Evolutionary conservation across 2,888 invertebrate species (phyloP), one percentile per base, ranked within the genome.

Genomic region (Tachina grossa): DNA sequence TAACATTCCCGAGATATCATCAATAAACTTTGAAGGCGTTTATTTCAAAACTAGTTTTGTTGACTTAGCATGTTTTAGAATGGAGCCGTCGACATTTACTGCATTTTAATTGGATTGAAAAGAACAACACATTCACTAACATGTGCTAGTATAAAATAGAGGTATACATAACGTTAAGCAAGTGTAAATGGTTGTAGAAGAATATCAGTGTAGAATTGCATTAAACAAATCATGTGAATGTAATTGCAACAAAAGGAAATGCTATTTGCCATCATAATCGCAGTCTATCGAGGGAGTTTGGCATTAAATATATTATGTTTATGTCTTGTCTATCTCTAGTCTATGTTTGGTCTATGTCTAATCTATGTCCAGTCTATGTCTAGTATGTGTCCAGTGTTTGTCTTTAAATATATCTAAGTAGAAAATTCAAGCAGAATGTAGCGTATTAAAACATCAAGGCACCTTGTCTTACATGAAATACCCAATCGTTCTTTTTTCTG

Each of bases 101-200:
- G 22, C 66, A 72, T 83, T 77, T 83, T 77, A 83, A 83, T 83
- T 83, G 83, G 71, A 83, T 83, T 77, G 77, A 77, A 77, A 59
- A 72, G 49, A 77, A 45, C 65, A 72, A 57, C 77, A 76, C 71
- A 63, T 71, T 76, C 76, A 71, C 71, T 82, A 65, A 65, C 82
- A 76, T 82, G 71, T 71, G 76, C 53, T 22, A 57, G 16, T 14
- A 53, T 16, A 16, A 61, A 59, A 31, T 14, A 6, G 1, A 49
- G n/a, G 11, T 31, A 41, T 5, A 68, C 2, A n/a, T 45, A 9
- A 8, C 2, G 39, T 55, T 10, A 9, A 9, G 11, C 10, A 14
- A 14, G 51, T 51, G 49, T 3, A 49, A 9, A 10, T 9, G 22
- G 3, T 51, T 39, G 39, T 61, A 41, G 51, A 61, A 39, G n/a